Percentiles rank a stretch among this genome's conserved stretches.
phyloP scores from a whole-genome alignment of 2,888 invertebrate species.

The Gnatocerus cornutus region DNA sequence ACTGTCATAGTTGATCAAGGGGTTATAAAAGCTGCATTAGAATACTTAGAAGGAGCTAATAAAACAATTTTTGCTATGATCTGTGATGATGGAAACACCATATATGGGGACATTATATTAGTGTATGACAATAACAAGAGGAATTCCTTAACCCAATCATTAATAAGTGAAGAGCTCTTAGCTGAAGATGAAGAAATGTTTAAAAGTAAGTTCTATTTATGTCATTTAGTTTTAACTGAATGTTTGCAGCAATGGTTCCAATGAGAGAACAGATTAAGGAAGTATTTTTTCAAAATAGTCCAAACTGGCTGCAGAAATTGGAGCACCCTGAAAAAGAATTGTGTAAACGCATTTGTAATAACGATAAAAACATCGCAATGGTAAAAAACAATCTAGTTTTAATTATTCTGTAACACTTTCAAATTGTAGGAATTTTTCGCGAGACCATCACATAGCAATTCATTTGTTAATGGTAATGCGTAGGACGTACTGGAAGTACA shows the following conservation, averaged over 20 bases:
- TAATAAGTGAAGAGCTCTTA: constrained; percentile 21
- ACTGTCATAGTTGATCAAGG: constrained; percentile 29
- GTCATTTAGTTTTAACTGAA: background rate
- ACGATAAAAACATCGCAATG: constrained; percentile 8
- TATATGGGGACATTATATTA: constrained; percentile 32
- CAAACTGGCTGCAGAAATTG: constrained; percentile 8
- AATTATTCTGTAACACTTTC: too few relatives aligned
- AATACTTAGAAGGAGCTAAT: constrained; percentile 23
- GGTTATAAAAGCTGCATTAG: constrained; percentile 7
- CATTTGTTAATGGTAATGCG: too few relatives aligned
- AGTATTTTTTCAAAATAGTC: constrained; percentile 19
- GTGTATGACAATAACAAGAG: background rate
- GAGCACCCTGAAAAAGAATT: background rate
- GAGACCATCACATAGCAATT: too few relatives aligned
- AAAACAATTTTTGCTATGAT: constrained; percentile 24
- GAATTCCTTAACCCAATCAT: constrained; percentile 21
- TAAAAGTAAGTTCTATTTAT: constrained; percentile 9
- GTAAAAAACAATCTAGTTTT: background rate
- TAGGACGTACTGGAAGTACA: too few relatives aligned
- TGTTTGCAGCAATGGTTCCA: constrained; percentile 12
- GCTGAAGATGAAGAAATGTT: constrained; percentile 31
- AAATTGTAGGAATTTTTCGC: too few relatives aligned
- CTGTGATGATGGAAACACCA: constrained; percentile 10
- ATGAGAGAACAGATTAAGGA: constrained; percentile 4
- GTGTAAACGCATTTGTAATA: constrained; percentile 17